Evolutionary conservation across 2,113 vertebrate genomes (phyloP), one percentile per base, ranked within the genome.

Genomic region (Aegotheles bennettii): DNA sequence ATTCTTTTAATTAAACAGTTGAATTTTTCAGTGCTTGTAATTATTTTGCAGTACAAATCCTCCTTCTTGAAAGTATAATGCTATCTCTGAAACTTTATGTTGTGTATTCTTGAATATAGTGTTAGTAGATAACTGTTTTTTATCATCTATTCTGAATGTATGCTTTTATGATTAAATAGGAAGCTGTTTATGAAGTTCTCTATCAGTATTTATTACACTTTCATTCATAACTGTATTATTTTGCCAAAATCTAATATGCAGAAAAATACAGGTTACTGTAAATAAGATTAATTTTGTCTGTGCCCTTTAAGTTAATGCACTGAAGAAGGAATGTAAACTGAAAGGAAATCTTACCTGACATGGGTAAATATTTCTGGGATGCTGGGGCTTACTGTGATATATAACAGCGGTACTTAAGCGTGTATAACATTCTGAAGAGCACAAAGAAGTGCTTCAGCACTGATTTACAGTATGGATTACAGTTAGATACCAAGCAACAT

Each of bases 311-410:
- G 81, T 10, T 90, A 80, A 36, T 29, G 43, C 57, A 53, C 82
- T 87, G 83, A 56, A 60, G 79, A 94, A 75, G 36, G 75, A 70
- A 77, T 53, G 50, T 68, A 61, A 84, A 77, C 40, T 63, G 82
- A 79, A 83, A 89, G 79, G 87, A 93, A 82, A 92, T 83, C 5
- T 35, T 70, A 68, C 70, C 59, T 96, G 94, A 94, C 84, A 24
- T 3, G 26, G 61, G 64, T 94, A 86, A 92, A 84, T 51, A 16
- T 64, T 90, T 86, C 16, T 80, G 84, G 85, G 87, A 26, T 33
- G 21, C 43, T 63, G 84, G 16, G 65, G 38, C 93, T 93, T 95
- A 35, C 35, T 31, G 63, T 40, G 76, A 67, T 13, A 1, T 35
- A 13, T 24, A 33, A 35, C 60, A 89, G 77, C 43, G 36, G 48